phyloP scores from a whole-genome alignment of 1,140 invertebrate genomes.

The Zaprionus ornatus region DNA sequence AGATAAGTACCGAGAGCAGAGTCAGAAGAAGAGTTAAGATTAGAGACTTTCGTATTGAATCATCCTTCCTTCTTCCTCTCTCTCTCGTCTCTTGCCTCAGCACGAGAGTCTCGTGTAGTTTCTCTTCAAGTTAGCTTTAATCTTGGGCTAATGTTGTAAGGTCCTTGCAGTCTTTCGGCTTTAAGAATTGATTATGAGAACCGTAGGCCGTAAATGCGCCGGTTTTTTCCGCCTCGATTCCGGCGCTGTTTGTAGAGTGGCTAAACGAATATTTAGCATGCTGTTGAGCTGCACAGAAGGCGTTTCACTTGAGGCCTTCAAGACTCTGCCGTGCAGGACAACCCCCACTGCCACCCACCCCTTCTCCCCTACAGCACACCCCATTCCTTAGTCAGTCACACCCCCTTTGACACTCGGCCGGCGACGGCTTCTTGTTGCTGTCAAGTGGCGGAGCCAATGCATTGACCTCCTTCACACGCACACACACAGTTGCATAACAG shows the following conservation, averaged over 20 bases:
- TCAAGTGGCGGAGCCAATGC: slow-evolving; percentile 55
- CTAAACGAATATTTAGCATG: slow-evolving; percentile 11
- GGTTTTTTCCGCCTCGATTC: not conserved
- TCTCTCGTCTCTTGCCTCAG: no score
- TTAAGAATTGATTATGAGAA: not conserved
- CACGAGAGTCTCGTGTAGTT: no score
- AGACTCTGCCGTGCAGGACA: not conserved
- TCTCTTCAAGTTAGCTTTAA: not conserved
- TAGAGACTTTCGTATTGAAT: no score
- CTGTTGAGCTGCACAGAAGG: not conserved
- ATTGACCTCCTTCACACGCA: slow-evolving; percentile 67
- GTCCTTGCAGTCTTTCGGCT: not conserved
- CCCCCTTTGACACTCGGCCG: not conserved
- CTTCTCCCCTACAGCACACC: not conserved
- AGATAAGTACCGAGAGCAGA: no score
- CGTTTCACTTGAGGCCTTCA: slow-evolving; percentile 3
- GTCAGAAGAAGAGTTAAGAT: no score
- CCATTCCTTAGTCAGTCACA: not conserved
- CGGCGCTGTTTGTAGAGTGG: not conserved
- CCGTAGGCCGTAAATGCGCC: not conserved
- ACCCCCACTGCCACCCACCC: not conserved
- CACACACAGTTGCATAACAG: slow-evolving; percentile 34
- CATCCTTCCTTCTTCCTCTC: no score
- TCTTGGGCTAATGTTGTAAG: not conserved
- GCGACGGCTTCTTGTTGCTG: slow-evolving; percentile 30